Base-by-base conservation (phyloP, 2,888 invertebrate species). In the Meta bourneti region DNA sequence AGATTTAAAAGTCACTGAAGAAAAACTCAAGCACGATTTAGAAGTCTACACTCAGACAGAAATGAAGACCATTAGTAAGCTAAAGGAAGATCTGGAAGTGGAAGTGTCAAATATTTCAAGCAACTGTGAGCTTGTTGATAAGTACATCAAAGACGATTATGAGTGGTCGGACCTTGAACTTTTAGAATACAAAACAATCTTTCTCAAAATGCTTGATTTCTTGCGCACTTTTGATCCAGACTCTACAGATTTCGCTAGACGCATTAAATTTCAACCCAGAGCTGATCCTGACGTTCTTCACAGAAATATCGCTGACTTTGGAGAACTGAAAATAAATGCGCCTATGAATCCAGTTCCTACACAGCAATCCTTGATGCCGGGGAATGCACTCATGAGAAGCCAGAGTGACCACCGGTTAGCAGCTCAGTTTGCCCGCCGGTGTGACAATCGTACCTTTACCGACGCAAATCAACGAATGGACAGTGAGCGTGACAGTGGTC, bases 71-170 rank as follows among this genome's bases (percentile, higher is more conserved):
- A 96, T 99, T 93, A 97, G 97, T 89, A 97, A 97, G 93, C 96
- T 99, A 84, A 98, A 98, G 95, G 98, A 98, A 95, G 98, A 98
- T 95, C 96, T 99, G 94, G 98, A 99, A 95, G 96, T 97, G 95
- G 99, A 99, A 95, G 97, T 99, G 94, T 97, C 97, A 94, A 99
- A 99, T 95, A 98, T 99, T 94, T 97, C 97, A 94, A 98, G 98
- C 95, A 99, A 99, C 95, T 99, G 99, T 95, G 99, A 99, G 95
- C 96, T 98, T 94, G 98, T 98, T 82, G 99, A 99, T 95, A 98
- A 98, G 95, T 97, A 98, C 95, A 98, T 98, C 96, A 93, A 93
- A 19, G 94, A 94, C 48, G 94, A 94, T 13, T 97, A 97, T 94
- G 97, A 93, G 61, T 94, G 94, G 94, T 93, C 93, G 9, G 94